Evolutionary conservation across 2,888 invertebrate species (phyloP).

Genomic region (Eledone cirrhosa): DNA sequence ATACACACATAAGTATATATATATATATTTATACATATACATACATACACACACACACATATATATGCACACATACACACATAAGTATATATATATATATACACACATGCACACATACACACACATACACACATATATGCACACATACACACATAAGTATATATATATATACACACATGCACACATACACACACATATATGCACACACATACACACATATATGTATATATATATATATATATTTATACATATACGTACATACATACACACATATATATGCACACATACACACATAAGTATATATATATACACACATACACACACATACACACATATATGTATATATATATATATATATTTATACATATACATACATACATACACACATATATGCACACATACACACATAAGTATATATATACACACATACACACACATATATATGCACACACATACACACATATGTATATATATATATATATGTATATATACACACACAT

Average conservation of each 20-base stretch:
- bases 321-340: neutral
- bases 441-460: neutral
- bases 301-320: neutral
- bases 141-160: neutral
- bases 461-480: neutral
- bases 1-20: no score
- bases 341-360: slow-evolving; percentile 9
- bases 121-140: neutral
- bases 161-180: neutral
- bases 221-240: neutral
- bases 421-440: neutral
- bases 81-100: neutral
- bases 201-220: neutral
- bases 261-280: neutral
- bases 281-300: neutral
- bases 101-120: neutral
- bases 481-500: no score
- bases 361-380: neutral
- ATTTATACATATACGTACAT: neutral
- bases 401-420: neutral
- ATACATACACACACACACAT: neutral
- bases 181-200: neutral
- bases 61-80: neutral
- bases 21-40: neutral
- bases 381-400: neutral